phyloP scores from a whole-genome alignment of 2,113 vertebrate species.

The Microtus oregoni region DNA sequence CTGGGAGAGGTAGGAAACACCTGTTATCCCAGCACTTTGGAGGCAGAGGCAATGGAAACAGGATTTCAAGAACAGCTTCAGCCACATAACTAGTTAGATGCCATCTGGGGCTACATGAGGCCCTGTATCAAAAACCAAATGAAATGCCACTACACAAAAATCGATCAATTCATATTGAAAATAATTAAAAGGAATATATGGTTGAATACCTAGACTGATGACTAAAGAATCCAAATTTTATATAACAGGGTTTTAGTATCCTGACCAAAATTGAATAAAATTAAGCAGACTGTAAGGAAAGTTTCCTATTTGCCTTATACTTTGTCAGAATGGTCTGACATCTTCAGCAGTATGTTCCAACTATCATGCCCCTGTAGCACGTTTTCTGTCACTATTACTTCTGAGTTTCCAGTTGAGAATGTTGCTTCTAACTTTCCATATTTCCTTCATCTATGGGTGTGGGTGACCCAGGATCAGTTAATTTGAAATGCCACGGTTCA shows the following conservation, averaged over 20 bases:
- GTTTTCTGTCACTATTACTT: not conserved
- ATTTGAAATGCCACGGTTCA: conserved; percentile 40
- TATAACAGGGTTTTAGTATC: not conserved
- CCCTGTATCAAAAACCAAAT: not conserved
- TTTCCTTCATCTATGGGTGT: conserved; percentile 33
- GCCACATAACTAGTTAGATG: not conserved
- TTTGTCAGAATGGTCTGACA: not conserved
- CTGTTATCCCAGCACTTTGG: not conserved
- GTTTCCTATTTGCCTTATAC: not conserved
- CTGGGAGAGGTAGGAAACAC: not conserved
- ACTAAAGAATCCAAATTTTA: conserved; percentile 11
- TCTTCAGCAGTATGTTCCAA: conserved; percentile 40
- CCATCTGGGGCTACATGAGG: not conserved
- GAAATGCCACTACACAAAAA: not conserved
- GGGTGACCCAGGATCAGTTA: conserved; percentile 1
- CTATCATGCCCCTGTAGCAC: conserved; percentile 7
- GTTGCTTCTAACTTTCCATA: not conserved
- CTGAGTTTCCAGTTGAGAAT: conserved; percentile 36
- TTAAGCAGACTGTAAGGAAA: conserved; percentile 29
- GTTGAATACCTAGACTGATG: not conserved
- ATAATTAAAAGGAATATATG: conserved; percentile 33
- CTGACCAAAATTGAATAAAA: conserved; percentile 41
- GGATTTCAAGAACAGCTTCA: not conserved
- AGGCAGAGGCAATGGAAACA: not conserved
- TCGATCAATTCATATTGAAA: conserved; percentile 20